Base-by-base conservation (phyloP, 2,797 vertebrate species). In the Anguilla obscura region DNA sequence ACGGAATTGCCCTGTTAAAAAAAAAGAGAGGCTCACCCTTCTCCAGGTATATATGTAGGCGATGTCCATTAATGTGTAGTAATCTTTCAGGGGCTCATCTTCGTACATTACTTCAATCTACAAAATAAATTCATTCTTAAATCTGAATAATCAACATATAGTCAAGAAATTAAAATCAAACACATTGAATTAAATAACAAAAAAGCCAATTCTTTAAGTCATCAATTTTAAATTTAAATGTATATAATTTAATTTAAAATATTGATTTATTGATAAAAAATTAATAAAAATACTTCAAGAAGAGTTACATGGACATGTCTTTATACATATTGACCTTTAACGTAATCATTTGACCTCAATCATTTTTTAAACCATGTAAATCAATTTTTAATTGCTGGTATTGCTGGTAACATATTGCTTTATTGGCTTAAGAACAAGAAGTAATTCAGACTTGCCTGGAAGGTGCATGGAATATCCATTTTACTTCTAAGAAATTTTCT, bases 1-100 rank as follows among this genome's bases (percentile, higher is more conserved):
- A 45, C 0, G 18, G 33, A 45, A 45, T 79, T 45, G 36, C 74
- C 74, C 36, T 18, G 30, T 8, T 8, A 48, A 84, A 83, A 48
- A 84, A 83, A 27, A 30, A 30, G 27, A 14, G 6, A 36, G 80
- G 36, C 97, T 97, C 92, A 99, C 98, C 95, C 98, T 94, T 96
- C 98, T 97, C 97, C 98, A 99, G 87, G 98, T 98, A 69, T 99
- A 99, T 92, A 99, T 99, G 92, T 99, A 99, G 76, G 98, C 97
- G 0, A 99, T 99, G 88, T 99, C 98, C 98, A 99, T 98, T 93
- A 99, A 97, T 63, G 98, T 99, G 93, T 99, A 99, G 92, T 99
- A 99, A 90, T 99, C 98, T 95, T 99, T 98, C 92, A 99, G 91
- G 0, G 98, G 98, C 89, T 99, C 98, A 0, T 99, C 98, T 90